These are phyloP conservation scores for Chiridota heheva DNA, from an alignment of 35 echinoderm and acorn worm genomes.

Conservation along the genomic window DNA sequence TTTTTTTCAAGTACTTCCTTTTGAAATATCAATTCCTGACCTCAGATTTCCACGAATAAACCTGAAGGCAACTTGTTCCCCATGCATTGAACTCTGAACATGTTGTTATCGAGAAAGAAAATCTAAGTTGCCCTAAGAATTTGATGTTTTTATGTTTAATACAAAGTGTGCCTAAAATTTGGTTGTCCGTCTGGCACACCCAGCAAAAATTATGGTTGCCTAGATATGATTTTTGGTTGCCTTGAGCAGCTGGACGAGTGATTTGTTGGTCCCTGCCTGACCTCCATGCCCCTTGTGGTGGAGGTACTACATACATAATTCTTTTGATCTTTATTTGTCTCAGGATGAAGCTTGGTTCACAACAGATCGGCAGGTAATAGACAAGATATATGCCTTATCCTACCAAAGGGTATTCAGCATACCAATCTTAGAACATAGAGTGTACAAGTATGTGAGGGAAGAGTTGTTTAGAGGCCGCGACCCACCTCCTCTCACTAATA, in stretches of 20 bases:
- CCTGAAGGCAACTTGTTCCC: too few relatives aligned
- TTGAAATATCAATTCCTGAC: too few relatives aligned
- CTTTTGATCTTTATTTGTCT: background rate
- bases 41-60: too few relatives aligned
- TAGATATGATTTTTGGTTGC: background rate
- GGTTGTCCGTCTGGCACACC: background rate
- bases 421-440: constrained; percentile 1
- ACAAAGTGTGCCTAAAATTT: background rate
- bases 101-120: too few relatives aligned
- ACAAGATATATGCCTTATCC: constrained; percentile 31
- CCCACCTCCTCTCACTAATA: constrained; percentile 5
- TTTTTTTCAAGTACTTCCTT: too few relatives aligned
- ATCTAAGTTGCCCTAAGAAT: too few relatives aligned
- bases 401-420: constrained; percentile 19
- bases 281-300: background rate
- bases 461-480: constrained; percentile 23
- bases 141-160: too few relatives aligned
- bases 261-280: background rate
- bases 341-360: constrained; percentile 15
- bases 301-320: background rate
- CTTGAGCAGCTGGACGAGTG: background rate
- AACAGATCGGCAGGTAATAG: constrained; percentile 14
- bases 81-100: too few relatives aligned
- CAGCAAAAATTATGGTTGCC: background rate
- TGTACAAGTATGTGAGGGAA: constrained; percentile 15